These are phyloP conservation scores for Cherax destructor DNA, from an alignment of 1,140 invertebrate genomes.

Conservation along the genomic window DNA sequence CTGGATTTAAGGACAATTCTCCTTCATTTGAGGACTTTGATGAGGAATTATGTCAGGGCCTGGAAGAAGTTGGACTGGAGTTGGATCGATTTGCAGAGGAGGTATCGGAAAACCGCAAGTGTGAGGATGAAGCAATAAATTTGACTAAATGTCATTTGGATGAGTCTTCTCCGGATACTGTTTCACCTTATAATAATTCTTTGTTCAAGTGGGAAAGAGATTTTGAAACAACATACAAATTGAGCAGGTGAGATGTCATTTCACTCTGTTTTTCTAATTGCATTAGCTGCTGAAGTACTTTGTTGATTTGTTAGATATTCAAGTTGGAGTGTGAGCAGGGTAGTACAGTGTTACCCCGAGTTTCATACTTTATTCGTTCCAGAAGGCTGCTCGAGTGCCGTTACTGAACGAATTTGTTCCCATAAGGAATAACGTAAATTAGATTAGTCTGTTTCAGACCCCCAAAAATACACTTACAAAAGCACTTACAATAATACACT, in stretches of 20 bases:
- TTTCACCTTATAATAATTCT: background rate
- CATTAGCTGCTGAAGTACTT: background rate
- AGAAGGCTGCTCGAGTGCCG: too few species aligned
- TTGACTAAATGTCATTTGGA: background rate
- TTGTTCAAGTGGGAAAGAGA: too few species aligned
- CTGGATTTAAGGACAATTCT: background rate
- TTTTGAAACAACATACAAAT: background rate
- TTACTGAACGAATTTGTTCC: too few species aligned
- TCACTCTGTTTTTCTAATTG: background rate
- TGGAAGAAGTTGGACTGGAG: slow-evolving; percentile 43
- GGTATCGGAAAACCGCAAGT: background rate
- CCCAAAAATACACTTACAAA: too few species aligned
- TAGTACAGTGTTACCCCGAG: too few species aligned
- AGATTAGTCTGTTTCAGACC: too few species aligned
- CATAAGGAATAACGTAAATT: too few species aligned
- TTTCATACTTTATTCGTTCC: too few species aligned
- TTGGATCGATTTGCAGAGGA: slow-evolving; percentile 35
- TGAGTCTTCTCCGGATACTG: background rate
- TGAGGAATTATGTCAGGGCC: slow-evolving; percentile 34
- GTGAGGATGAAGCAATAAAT: background rate
- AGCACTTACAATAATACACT: too few species aligned
- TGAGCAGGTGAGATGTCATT: background rate
- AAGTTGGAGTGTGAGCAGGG: too few species aligned
- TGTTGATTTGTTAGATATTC: too few species aligned
- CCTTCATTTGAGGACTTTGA: slow-evolving; percentile 13